Evolutionary conservation across 2,797 vertebrate species (phyloP).

Genomic region (Enteromius unitaeniatus): DNA sequence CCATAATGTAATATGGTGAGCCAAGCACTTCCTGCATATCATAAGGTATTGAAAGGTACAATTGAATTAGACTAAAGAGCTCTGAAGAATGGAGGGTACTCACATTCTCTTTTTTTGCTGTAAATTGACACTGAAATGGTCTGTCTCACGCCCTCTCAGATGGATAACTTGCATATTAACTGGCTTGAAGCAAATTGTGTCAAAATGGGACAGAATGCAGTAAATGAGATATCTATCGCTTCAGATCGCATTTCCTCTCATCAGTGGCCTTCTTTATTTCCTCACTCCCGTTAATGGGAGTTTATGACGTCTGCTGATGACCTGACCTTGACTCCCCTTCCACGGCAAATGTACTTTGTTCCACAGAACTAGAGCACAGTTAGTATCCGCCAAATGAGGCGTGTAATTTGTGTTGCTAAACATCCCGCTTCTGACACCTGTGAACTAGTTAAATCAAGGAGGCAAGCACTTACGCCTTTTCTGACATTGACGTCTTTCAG

Average conservation of each 20-base stretch:
- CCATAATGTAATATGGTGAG: slow-evolving; percentile 77
- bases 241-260: slow-evolving; percentile 77
- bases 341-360: slow-evolving; percentile 65
- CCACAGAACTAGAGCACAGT: slow-evolving; percentile 58
- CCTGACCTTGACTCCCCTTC: slow-evolving; percentile 69
- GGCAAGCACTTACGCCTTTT: background rate
- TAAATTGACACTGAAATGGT: slow-evolving; percentile 82
- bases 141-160: slow-evolving; percentile 71
- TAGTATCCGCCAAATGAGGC: slow-evolving; percentile 59
- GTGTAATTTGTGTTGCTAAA: slow-evolving; percentile 57
- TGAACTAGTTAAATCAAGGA: slow-evolving; percentile 41
- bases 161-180: slow-evolving; percentile 77
- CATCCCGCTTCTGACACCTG: slow-evolving; percentile 57
- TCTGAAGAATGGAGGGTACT: slow-evolving; percentile 80
- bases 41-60: slow-evolving; percentile 81
- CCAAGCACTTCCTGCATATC: slow-evolving; percentile 79
- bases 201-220: slow-evolving; percentile 77
- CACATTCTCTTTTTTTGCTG: slow-evolving; percentile 77
- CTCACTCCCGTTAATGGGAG: slow-evolving; percentile 71
- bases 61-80: slow-evolving; percentile 84
- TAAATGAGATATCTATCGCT: slow-evolving; percentile 79
- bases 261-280: slow-evolving; percentile 72
- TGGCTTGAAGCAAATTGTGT: slow-evolving; percentile 74
- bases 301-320: slow-evolving; percentile 73
- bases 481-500: background rate